phyloP scores from a whole-genome alignment of 2,888 invertebrate genomes.

The Lycaena phlaeas region DNA sequence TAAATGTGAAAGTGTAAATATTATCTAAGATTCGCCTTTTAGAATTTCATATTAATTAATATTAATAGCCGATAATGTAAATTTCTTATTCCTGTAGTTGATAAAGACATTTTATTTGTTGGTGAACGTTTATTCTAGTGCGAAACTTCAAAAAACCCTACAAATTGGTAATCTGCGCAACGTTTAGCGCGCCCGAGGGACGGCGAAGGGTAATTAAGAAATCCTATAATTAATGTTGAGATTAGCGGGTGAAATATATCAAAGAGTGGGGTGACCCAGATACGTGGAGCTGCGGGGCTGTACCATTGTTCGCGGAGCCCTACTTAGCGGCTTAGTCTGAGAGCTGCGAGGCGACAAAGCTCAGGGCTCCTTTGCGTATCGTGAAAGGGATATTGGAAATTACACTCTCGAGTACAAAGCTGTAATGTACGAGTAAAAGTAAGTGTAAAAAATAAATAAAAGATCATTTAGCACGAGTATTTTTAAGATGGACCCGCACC shows the following conservation, averaged over 20 bases:
- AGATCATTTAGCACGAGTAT: too few species aligned
- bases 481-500: too few species aligned
- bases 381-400: slow-evolving; percentile 11
- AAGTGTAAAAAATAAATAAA: too few species aligned
- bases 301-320: slow-evolving; percentile 23
- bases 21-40: too few species aligned
- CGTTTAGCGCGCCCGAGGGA: neutral
- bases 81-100: too few species aligned
- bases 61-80: too few species aligned
- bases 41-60: too few species aligned
- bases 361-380: slow-evolving; percentile 5
- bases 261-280: slow-evolving; percentile 26
- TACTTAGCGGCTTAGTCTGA: slow-evolving; percentile 22
- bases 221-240: slow-evolving; percentile 1
- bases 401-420: slow-evolving; percentile 3
- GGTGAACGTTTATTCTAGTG: too few species aligned
- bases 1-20: too few species aligned
- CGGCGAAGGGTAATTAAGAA: neutral
- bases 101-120: too few species aligned
- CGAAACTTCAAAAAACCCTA: too few species aligned
- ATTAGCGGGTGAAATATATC: slow-evolving; percentile 15
- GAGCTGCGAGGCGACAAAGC: slow-evolving; percentile 10
- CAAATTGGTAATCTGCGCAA: neutral
- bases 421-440: neutral
- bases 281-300: slow-evolving; percentile 18